phyloP scores from a whole-genome alignment of 2,888 invertebrate genomes.

The Dexiosoma caninum region DNA sequence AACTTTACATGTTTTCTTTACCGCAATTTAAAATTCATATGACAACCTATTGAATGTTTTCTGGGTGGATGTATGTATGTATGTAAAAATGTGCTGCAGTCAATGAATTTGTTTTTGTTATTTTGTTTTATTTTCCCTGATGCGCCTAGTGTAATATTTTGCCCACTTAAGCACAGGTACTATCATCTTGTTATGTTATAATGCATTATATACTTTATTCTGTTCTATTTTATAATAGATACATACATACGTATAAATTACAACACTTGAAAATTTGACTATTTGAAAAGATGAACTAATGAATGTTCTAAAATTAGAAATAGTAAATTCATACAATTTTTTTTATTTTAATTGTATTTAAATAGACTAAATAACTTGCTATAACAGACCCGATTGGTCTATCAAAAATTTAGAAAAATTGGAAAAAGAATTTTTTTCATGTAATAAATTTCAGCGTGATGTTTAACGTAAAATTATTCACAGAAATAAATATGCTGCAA shows the following conservation, averaged over 20 bases:
- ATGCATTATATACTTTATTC: constrained; percentile 30
- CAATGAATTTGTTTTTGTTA: constrained; percentile 14
- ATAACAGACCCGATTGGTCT: too few species aligned
- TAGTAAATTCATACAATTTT: too few species aligned
- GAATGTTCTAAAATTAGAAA: too few species aligned
- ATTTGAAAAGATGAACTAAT: not conserved
- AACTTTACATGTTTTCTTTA: constrained; percentile 38
- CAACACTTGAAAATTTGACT: not conserved
- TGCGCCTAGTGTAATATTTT: constrained; percentile 45
- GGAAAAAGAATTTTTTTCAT: too few species aligned
- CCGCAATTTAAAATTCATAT: constrained; percentile 10
- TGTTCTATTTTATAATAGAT: not conserved
- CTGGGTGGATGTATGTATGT: not conserved
- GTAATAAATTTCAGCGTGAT: too few species aligned
- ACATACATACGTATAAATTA: not conserved
- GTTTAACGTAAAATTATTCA: too few species aligned
- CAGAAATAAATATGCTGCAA: too few species aligned
- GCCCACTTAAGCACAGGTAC: constrained; percentile 57
- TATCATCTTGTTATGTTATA: constrained; percentile 43
- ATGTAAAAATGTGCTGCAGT: not conserved
- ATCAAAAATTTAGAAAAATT: too few species aligned
- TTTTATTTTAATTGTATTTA: too few species aligned
- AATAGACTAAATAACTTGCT: too few species aligned
- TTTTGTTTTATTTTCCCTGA: constrained; percentile 22
- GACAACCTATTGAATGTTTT: not conserved